phyloP scores from a whole-genome alignment of 2,888 invertebrate genomes.

The Meghimatium bilineatum region DNA sequence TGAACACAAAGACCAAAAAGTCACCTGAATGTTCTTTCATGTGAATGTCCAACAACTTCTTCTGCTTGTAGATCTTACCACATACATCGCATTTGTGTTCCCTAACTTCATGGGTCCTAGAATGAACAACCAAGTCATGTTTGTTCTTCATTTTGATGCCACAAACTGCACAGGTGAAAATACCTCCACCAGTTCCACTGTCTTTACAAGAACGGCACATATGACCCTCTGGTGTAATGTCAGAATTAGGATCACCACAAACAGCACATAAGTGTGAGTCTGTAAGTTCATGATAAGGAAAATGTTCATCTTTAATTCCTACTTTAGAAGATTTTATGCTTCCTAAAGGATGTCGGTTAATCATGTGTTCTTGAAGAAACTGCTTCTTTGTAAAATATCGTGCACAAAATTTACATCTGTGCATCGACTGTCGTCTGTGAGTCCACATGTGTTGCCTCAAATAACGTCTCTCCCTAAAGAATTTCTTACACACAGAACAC shows the following conservation, averaged over 20 bases:
- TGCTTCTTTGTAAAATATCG: slow-evolving; percentile 17
- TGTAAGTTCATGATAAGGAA: background rate
- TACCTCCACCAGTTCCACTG: background rate
- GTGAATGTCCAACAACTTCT: slow-evolving; percentile 5
- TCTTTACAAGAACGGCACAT: slow-evolving; percentile 7
- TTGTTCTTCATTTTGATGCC: slow-evolving; percentile 17
- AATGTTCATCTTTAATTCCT: background rate
- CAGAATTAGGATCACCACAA: slow-evolving; percentile 10
- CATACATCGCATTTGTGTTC: slow-evolving; percentile 16
- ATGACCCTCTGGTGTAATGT: slow-evolving; percentile 1
- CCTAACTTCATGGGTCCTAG: slow-evolving; percentile 13
- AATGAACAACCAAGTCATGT: slow-evolving; percentile 8
- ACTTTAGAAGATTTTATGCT: background rate
- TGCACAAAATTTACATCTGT: slow-evolving; percentile 1
- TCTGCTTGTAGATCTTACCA: slow-evolving; percentile 16
- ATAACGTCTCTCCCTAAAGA: slow-evolving; percentile 15
- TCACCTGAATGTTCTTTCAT: slow-evolving; percentile 18
- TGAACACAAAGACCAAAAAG: background rate
- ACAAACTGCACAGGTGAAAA: slow-evolving; percentile 9
- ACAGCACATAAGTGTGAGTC: slow-evolving; percentile 8
- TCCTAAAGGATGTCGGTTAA: background rate
- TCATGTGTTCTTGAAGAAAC: slow-evolving; percentile 5
- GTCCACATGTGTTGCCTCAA: slow-evolving; percentile 19
- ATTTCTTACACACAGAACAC: slow-evolving; percentile 17
- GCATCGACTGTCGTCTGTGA: slow-evolving; percentile 23